phyloP scores from a whole-genome alignment of 2,797 vertebrate genomes.

The Coregonus suidteri region DNA sequence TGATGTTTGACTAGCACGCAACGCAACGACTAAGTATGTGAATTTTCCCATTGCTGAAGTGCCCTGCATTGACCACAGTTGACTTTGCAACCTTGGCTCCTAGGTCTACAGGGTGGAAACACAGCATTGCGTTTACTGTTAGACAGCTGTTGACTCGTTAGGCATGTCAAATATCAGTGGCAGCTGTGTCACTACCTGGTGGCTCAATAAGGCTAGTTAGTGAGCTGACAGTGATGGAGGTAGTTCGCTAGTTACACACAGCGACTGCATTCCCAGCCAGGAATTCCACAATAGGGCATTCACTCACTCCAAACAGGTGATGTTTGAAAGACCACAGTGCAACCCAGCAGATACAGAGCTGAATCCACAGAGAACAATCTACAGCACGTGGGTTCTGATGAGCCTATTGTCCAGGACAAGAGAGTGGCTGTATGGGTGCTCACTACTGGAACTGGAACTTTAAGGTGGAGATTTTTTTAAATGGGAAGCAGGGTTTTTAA shows the following conservation, averaged over 20 bases:
- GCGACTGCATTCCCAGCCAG: background rate
- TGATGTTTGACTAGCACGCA: background rate
- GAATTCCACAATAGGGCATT: background rate
- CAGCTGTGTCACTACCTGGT: background rate
- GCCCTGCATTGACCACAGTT: background rate
- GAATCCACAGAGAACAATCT: background rate
- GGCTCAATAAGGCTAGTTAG: background rate
- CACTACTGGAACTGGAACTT: background rate
- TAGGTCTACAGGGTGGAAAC: background rate
- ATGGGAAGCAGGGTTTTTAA: conserved; percentile 2
- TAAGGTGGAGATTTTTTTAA: background rate
- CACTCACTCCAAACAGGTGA: conserved; percentile 2
- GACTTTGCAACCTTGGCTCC: background rate
- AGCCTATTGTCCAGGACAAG: background rate
- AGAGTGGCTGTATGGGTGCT: background rate
- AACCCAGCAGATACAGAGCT: background rate
- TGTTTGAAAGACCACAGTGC: background rate
- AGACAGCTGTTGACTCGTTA: background rate
- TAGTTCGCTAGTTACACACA: background rate
- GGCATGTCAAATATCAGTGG: background rate
- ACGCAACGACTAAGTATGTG: background rate
- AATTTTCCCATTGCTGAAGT: background rate
- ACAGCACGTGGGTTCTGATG: background rate
- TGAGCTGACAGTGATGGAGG: background rate
- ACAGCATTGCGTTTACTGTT: background rate